Evolutionary conservation across 2,113 vertebrate species (phyloP), one percentile per base, ranked within the genome.

Genomic region (Pelecanoides urinatrix): DNA sequence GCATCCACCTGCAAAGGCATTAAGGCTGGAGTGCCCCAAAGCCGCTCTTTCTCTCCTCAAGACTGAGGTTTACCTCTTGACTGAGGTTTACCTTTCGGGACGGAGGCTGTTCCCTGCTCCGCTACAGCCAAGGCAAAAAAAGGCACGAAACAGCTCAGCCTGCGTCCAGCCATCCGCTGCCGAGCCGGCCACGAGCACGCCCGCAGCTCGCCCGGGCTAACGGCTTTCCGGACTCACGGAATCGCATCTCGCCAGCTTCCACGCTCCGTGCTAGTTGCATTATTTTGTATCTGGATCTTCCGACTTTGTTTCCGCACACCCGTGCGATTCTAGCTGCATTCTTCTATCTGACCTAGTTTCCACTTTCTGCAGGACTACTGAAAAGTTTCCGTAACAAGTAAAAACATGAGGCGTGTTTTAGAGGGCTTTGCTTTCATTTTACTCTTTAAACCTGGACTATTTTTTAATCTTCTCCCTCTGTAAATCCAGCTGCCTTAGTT

Each of bases 181-280:
- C 4, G n/a, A 7, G 17, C 13, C 19, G 3, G 11, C 59, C 47
- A 2, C 14, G 0, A 32, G 65, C 21, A 11, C 9, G 4, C 44
- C 42, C 34, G 2, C 9, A 7, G 16, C 6, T 1, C 8, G 62
- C 50, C 6, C 3, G 30, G 79, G 3, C 55, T 5, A 6, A 10
- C 6, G 1, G 32, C 13, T 14, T 13, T 15, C 53, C 6, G 36
- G 53, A 10, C 50, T 7, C 29, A 1, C 20, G 11, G 49, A 25
- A 9, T 3, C 12, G 5, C 56, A 2, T 16, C 47, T 30, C 19
- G 10, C 32, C 30, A 11, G 16, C 67, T 20, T 6, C 32, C 6
- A 10, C 21, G 1, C n/a, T 26, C 65, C 53, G 8, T 6, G 17
- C 50, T 10, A 4, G 9, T 3, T 1, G 50, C n/a, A 1, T 13